phyloP scores from a whole-genome alignment of 2,797 vertebrate genomes.

The Squalus acanthias region DNA sequence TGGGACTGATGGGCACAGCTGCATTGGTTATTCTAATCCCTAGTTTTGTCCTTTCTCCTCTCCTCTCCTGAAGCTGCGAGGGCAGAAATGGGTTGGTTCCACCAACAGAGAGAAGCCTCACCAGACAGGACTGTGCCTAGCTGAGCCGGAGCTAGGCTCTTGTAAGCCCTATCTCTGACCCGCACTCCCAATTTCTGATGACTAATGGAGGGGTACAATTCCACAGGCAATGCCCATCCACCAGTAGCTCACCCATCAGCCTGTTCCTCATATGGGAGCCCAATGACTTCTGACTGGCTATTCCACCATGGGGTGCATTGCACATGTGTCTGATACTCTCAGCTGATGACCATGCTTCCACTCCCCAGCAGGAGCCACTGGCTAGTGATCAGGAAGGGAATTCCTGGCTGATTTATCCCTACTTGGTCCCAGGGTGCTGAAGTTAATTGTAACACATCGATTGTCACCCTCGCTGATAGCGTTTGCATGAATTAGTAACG shows the following conservation, averaged over 20 bases:
- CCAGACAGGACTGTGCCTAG: neutral
- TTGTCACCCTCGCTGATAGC: neutral
- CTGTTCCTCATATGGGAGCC: neutral
- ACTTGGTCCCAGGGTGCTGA: neutral
- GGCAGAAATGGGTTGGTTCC: neutral
- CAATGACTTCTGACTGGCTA: neutral
- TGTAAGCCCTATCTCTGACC: neutral
- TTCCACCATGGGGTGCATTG: neutral
- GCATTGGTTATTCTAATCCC: neutral
- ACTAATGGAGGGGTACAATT: neutral
- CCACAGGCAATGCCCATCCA: neutral
- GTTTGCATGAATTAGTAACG: neutral
- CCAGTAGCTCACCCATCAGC: neutral
- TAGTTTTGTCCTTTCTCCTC: neutral
- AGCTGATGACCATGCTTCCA: neutral
- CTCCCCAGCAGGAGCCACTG: neutral
- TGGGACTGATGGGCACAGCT: neutral
- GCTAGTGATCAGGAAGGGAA: neutral
- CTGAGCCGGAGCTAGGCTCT: no score
- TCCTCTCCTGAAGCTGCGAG: neutral
- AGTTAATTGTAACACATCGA: neutral
- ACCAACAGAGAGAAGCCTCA: neutral
- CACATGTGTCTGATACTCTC: neutral
- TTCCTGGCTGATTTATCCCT: neutral
- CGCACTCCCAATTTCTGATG: neutral